A percentile compares a stretch with the other conserved stretches of the same genome.
Conservation (phyloP, 2,888 invertebrate genomes). For the Allygus modestus region DNA sequence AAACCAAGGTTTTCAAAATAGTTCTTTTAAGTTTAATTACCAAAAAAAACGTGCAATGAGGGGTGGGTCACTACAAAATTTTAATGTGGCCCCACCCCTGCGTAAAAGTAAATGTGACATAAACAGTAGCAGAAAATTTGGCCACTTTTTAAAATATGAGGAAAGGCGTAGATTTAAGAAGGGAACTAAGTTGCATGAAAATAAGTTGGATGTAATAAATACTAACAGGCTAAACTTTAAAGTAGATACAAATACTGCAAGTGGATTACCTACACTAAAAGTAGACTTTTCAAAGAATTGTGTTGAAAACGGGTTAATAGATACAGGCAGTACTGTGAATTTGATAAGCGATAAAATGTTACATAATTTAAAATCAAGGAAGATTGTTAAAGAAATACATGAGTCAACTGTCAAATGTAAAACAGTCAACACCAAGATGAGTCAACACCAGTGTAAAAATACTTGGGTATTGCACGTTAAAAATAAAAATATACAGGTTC, state of each 20-base stretch:
- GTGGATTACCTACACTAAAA: neutral
- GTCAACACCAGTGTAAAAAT: neutral
- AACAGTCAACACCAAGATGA: neutral
- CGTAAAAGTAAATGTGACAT: neutral
- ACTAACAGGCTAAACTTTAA: neutral
- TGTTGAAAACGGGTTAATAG: neutral
- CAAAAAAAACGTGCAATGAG: neutral
- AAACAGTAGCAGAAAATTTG: neutral
- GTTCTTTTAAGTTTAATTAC: neutral
- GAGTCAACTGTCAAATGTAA: neutral
- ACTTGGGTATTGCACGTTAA: neutral
- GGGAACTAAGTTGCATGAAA: neutral
- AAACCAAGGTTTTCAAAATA: neutral
- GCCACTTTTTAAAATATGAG: neutral
- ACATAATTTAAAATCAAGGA: neutral
- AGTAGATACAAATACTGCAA: neutral
- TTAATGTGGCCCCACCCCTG: neutral
- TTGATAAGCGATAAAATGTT: neutral
- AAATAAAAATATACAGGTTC: constrained; percentile 7
- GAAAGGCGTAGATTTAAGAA: neutral
- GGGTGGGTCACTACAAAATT: neutral
- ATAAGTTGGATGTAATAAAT: neutral
- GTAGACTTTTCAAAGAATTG: neutral
- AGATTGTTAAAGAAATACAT: neutral
- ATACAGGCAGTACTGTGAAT: constrained; percentile 9